These are phyloP conservation scores for Syngnathus floridae DNA, from an alignment of 2,113 vertebrate genomes.

Conservation along the genomic window DNA sequence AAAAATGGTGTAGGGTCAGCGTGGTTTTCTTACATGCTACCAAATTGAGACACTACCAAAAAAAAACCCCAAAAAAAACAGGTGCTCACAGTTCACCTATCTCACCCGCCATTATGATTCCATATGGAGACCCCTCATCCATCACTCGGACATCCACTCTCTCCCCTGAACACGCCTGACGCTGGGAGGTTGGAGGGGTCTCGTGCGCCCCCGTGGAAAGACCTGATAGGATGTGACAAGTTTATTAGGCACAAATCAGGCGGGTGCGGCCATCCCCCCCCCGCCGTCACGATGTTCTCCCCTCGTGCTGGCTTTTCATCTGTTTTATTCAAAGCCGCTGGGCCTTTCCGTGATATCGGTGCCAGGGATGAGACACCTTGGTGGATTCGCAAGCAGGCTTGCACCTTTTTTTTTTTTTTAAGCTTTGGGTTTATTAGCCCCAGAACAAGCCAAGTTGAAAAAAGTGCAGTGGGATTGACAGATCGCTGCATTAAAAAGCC, in stretches of 20 bases:
- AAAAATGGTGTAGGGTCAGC: not conserved
- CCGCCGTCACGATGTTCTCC: constrained; percentile 25
- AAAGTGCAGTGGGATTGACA: not conserved
- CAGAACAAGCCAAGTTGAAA: not conserved
- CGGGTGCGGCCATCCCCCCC: constrained; percentile 37
- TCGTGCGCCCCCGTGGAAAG: constrained; percentile 22
- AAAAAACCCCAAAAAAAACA: not conserved
- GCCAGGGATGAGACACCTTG: constrained; percentile 22
- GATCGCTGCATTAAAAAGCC: not conserved
- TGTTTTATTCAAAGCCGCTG: constrained; percentile 34
- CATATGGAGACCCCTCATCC: not conserved
- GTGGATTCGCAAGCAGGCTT: not conserved
- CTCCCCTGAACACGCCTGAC: not conserved
- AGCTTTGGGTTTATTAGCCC: constrained; percentile 3
- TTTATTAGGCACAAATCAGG: constrained; percentile 69
- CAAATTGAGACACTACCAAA: not conserved
- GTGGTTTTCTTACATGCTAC: not conserved
- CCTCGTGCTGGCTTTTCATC: constrained; percentile 25
- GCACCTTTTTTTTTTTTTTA: not conserved
- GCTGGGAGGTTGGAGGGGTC: not conserved
- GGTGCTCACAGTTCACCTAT: not conserved
- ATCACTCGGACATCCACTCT: not conserved
- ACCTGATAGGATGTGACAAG: constrained; percentile 71
- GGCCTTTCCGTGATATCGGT: constrained; percentile 17
- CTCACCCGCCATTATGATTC: not conserved